phyloP scores from a whole-genome alignment of 2,797 vertebrate genomes.

The Remorina albescens region DNA sequence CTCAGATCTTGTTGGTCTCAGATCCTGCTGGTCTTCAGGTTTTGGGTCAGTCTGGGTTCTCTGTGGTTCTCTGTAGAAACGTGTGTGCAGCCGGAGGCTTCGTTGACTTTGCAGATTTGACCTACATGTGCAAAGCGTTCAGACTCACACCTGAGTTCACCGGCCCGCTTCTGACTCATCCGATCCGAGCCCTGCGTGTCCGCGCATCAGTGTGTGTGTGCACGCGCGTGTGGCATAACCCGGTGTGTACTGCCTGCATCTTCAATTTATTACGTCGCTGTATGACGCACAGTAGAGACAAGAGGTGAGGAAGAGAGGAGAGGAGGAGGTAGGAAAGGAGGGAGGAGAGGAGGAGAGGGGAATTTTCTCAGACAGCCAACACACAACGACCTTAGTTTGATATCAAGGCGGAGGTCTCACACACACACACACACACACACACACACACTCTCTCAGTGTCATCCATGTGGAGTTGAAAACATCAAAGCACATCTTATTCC shows the following conservation, averaged over 20 bases:
- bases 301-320: conserved; percentile 6
- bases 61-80: fast-evolving
- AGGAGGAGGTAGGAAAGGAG: not conserved
- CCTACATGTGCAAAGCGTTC: conserved; percentile 63
- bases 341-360: conserved; percentile 30
- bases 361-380: conserved; percentile 67
- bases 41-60: not conserved
- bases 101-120: conserved; percentile 67
- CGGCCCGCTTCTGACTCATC: conserved; percentile 67
- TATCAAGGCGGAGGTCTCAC: conserved; percentile 63
- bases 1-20: no score
- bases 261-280: conserved; percentile 71
- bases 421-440: conserved; percentile 27
- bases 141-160: conserved; percentile 70
- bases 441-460: conserved; percentile 37
- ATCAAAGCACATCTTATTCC: conserved; percentile 61
- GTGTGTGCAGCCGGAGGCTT: conserved; percentile 2
- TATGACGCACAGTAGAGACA: conserved; percentile 68
- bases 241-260: conserved; percentile 55
- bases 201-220: conserved; percentile 31
- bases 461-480: conserved; percentile 63
- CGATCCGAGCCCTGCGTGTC: conserved; percentile 53
- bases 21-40: no score
- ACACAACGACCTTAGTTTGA: conserved; percentile 76
- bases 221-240: conserved; percentile 10